Evolutionary conservation across 2,113 vertebrate genomes (phyloP), one percentile per base, ranked within the genome.

Genomic region (Paralichthys olivaceus): DNA sequence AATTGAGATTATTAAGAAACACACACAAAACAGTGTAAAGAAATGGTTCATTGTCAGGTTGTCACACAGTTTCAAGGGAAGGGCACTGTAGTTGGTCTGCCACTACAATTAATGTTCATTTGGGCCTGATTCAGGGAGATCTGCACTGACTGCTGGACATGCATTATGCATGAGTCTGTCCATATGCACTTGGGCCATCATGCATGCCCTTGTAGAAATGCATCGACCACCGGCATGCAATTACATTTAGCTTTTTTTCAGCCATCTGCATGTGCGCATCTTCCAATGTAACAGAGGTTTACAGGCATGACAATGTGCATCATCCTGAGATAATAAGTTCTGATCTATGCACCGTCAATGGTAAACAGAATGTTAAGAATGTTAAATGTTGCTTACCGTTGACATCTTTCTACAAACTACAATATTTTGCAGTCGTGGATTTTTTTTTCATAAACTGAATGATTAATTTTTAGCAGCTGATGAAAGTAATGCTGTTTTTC

Each of bases 131-230:
- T 93, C 86, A 22, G 90, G 89, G 86, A 93, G 95, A 96, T 95
- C 93, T 91, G 75, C 79, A 69, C 85, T 93, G 96, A 94, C 95
- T 95, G 94, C 94, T 96, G 94, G 89, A 78, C 91, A 96, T 98
- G 94, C 96, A 99, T 98, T 96, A 99, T 98, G 95, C 90, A 98
- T 96, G 94, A 94, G 90, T 91, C 92, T 95, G 96, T 94, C 95
- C 95, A 95, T 95, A 94, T 96, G 95, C 92, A 95, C 95, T 96
- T 96, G 95, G 91, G 95, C 95, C 95, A 94, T 96, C 96, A 96
- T 96, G 95, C 94, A 95, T 95, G 94, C 93, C 94, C 94, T 95
- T 96, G 94, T 88, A 80, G 91, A 90, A 87, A 90, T 77, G 87
- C 85, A 90, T 69, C 65, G 37, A 87, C 84, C 88, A 90, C 79